A percentile compares a stretch with the other conserved stretches of the same genome.
phyloP scores from a whole-genome alignment of 2,113 vertebrate species.

The Semnornis frantzii region DNA sequence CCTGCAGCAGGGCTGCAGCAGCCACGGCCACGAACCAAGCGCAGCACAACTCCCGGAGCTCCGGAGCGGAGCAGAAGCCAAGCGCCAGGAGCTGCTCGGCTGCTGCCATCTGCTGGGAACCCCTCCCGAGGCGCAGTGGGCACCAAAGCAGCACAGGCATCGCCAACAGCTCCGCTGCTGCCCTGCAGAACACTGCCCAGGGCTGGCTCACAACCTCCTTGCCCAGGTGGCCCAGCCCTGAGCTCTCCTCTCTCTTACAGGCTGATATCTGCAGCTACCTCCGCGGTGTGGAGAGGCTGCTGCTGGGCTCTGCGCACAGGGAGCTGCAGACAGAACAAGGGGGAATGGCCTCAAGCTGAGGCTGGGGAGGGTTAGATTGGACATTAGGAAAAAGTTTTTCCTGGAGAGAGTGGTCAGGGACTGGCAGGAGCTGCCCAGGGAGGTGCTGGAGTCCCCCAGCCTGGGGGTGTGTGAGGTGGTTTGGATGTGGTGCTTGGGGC shows the following conservation, averaged over 20 bases:
- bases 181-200: neutral
- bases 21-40: rapidly evolving
- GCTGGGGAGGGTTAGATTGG: no score
- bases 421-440: no score
- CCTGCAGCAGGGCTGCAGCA: neutral
- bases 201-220: neutral
- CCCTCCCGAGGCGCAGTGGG: neutral
- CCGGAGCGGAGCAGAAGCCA: neutral
- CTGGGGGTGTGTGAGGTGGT: no score
- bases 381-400: no score
- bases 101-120: constrained; percentile 74
- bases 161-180: neutral
- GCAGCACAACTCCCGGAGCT: neutral
- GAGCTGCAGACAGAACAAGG: no score
- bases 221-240: neutral
- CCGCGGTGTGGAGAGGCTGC: no score
- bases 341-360: no score
- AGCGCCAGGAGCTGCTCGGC: neutral
- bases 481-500: no score
- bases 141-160: neutral
- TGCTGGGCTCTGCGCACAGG: no score
- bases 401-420: no score
- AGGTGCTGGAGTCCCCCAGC: no score
- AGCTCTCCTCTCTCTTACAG: neutral
- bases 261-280: neutral